Conservation (phyloP, 2,797 vertebrate genomes). For the Lepilemur ruficaudatus region DNA sequence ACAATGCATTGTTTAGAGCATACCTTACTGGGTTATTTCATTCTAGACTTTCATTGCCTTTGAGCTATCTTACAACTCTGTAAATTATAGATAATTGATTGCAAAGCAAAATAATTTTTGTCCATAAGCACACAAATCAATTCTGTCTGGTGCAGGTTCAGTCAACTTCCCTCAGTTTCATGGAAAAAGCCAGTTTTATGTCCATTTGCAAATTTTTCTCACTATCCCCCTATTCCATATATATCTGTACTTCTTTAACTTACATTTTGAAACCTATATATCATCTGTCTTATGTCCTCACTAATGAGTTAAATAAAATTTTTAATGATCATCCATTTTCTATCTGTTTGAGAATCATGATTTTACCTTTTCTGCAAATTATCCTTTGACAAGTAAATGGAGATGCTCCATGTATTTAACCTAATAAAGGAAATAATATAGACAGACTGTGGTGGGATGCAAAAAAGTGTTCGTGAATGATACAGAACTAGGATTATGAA, state of each 20-base stretch:
- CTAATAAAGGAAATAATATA: not conserved
- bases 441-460: not conserved
- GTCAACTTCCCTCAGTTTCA: not conserved
- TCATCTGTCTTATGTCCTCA: not conserved
- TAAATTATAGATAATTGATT: conserved; percentile 41
- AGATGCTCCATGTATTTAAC: not conserved
- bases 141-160: not conserved
- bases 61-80: conserved; percentile 33
- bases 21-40: not conserved
- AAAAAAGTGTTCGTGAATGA: not conserved
- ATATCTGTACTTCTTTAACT: not conserved
- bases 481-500: not conserved
- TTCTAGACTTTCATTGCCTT: not conserved
- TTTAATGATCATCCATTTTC: not conserved
- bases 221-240: not conserved
- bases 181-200: not conserved
- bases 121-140: conserved; percentile 17
- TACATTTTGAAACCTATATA: not conserved
- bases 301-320: not conserved
- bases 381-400: not conserved
- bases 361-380: conserved; percentile 4
- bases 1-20: not conserved
- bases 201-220: not conserved
- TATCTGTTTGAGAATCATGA: not conserved
- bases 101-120: not conserved